Evolutionary conservation across 2,888 invertebrate species (phyloP).

Genomic region (Calephelis perditalis): DNA sequence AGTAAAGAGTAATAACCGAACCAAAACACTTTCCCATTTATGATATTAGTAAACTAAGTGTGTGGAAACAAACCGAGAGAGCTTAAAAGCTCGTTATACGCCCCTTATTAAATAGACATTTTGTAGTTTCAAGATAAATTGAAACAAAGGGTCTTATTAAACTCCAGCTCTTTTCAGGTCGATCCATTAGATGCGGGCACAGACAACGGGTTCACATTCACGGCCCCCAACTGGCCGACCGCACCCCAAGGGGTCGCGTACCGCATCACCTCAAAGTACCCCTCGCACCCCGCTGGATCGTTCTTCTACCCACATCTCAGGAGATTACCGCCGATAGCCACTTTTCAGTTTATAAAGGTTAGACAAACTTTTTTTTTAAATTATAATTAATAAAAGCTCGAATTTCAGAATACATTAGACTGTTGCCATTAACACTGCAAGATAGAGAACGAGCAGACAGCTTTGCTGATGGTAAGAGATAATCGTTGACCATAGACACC

Average conservation of each 20-base stretch:
- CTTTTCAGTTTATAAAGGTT: constrained; percentile 94
- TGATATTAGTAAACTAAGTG: too few relatives aligned
- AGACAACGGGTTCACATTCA: constrained; percentile 97
- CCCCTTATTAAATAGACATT: background rate
- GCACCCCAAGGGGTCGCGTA: constrained; percentile 93
- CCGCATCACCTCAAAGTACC: constrained; percentile 92
- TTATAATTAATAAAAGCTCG: too few relatives aligned
- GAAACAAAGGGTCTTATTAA: background rate
- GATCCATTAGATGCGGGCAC: constrained; percentile 96
- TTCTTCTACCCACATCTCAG: constrained; percentile 95
- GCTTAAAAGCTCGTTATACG: background rate
- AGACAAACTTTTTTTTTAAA: constrained; percentile 27
- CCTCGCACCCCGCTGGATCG: constrained; percentile 94
- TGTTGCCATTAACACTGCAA: too few relatives aligned
- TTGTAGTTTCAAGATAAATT: background rate
- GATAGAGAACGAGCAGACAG: too few relatives aligned
- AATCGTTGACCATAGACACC: too few relatives aligned
- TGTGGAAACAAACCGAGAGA: too few relatives aligned
- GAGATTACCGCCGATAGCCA: constrained; percentile 92
- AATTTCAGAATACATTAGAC: too few relatives aligned
- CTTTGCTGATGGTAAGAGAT: too few relatives aligned
- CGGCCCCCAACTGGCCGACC: constrained; percentile 97
- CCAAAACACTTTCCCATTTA: too few relatives aligned
- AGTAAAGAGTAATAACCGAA: too few relatives aligned
- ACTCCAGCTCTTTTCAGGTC: constrained; percentile 76